Evolutionary conservation across 2,797 vertebrate genomes (phyloP), one percentile per base, ranked within the genome.

Genomic region (Phrynocephalus vlangalii): DNA sequence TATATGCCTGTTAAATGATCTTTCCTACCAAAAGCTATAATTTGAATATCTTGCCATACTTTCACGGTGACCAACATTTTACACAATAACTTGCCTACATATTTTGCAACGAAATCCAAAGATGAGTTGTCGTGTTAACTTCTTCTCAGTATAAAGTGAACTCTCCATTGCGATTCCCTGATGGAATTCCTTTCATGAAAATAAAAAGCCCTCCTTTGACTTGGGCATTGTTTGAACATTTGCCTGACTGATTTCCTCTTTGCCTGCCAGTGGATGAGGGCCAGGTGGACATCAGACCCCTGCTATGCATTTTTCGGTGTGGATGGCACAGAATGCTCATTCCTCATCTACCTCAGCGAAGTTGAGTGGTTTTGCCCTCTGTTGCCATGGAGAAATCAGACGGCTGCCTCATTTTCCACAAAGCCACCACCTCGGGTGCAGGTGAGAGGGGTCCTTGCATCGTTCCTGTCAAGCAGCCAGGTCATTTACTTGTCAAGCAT

Each of bases 361-460:
- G 98, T 99, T 0, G 99, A 99, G 95, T 99, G 98, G 98, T 99
- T 99, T 97, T 99, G 99, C 90, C 98, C 98, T 24, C 97, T 97
- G 0, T 95, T 98, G 95, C 94, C 96, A 77, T 99, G 98, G 98
- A 96, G 98, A 82, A 99, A 99, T 96, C 96, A 96, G 88, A 98
- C 97, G 1, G 90, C 6, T 0, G 28, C 94, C 2, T 95, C 83
- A 70, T 93, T 89, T 11, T 96, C 97, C 0, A 97, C 94, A 10
- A 95, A 96, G 0, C 94, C 96, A 0, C 92, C 92, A 0, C 96
- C 97, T 2, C 98, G 90, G 52, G 95, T 94, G 88, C 98, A 99
- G 97, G 99, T 99, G 94, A 96, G 95, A 83, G 60, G 60, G 24
- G 63, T 15, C 71, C 11, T 22, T 44, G 22, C 18, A 0, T 7